phyloP scores from a whole-genome alignment of 2,113 vertebrate genomes.

The Rousettus leschenaultii region DNA sequence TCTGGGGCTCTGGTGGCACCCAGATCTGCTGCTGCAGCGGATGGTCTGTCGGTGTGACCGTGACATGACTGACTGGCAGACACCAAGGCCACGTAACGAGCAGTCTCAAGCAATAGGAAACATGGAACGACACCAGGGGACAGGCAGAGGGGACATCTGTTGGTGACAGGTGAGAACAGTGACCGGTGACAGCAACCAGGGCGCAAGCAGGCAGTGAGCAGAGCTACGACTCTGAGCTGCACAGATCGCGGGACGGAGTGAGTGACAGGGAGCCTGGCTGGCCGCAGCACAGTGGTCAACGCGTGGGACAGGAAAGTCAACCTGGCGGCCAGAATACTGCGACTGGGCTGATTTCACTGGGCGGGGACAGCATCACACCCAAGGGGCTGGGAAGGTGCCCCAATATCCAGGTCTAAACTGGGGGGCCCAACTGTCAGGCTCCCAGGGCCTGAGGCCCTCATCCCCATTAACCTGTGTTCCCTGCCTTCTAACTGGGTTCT shows the following conservation, averaged over 20 bases:
- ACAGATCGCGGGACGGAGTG: fast-evolving
- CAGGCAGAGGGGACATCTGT: too few species aligned
- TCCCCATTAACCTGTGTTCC: not conserved
- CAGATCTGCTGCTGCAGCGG: not conserved
- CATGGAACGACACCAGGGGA: not conserved
- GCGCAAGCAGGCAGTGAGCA: not conserved
- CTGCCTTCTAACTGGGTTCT: not conserved
- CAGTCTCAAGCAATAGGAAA: not conserved
- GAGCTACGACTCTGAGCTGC: not conserved
- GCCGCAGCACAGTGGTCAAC: not conserved
- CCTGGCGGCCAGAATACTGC: not conserved
- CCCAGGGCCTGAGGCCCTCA: not conserved
- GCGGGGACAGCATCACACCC: not conserved
- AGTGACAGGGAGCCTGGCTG: not conserved
- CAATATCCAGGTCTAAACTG: fast-evolving
- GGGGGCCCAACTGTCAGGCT: not conserved
- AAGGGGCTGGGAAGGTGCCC: not conserved
- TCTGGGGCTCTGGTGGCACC: fast-evolving
- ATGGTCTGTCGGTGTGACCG: not conserved
- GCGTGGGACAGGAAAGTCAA: not conserved
- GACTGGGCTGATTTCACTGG: not conserved
- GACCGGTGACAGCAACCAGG: not conserved
- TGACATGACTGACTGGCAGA: not conserved
- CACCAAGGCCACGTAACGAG: fast-evolving
- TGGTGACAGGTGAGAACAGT: not conserved